Conservation (phyloP, 1,140 invertebrate genomes). For the Drosophila elegans region DNA sequence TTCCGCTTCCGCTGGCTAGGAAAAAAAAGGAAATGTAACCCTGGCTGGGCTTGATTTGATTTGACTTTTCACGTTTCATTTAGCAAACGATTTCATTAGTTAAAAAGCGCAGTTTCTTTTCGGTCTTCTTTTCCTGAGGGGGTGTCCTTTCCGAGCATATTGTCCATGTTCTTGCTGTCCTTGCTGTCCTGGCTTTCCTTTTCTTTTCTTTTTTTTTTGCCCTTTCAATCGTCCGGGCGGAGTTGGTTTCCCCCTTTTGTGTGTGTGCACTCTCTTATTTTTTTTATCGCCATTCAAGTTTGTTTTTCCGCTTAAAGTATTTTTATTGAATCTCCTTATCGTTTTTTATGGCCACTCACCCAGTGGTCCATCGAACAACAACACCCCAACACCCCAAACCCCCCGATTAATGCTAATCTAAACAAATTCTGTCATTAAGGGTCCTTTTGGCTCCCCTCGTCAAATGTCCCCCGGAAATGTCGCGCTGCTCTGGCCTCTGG, state of each 20-base stretch:
- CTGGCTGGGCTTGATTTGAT: conserved; percentile 49
- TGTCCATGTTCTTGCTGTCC: conserved; percentile 41
- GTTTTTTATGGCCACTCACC: conserved; percentile 78
- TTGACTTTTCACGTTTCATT: conserved; percentile 82
- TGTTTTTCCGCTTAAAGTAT: conserved; percentile 85
- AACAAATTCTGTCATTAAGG: conserved; percentile 83
- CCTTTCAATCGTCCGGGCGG: conserved; percentile 60
- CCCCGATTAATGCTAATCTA: conserved; percentile 81
- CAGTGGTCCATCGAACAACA: conserved; percentile 46
- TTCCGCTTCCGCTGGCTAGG: conserved; percentile 69
- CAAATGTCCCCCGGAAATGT: conserved; percentile 33
- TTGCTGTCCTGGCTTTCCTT: neutral
- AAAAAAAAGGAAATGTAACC: conserved; percentile 28
- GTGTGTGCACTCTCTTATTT: conserved; percentile 44
- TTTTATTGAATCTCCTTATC: conserved; percentile 83
- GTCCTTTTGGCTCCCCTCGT: conserved; percentile 25
- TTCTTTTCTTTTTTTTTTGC: neutral
- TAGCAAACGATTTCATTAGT: conserved; percentile 84
- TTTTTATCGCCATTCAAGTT: conserved; percentile 78
- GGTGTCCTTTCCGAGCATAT: conserved; percentile 40
- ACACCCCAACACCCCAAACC: neutral
- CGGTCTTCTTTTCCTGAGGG: conserved; percentile 1
- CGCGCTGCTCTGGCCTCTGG: conserved; percentile 12
- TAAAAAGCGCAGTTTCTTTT: conserved; percentile 66
- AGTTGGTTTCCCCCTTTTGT: conserved; percentile 1